Percentiles rank a stretch among this genome's conserved stretches.
phyloP scores from a whole-genome alignment of 2,888 invertebrate species.

The Tromatobia lineatoria region DNA sequence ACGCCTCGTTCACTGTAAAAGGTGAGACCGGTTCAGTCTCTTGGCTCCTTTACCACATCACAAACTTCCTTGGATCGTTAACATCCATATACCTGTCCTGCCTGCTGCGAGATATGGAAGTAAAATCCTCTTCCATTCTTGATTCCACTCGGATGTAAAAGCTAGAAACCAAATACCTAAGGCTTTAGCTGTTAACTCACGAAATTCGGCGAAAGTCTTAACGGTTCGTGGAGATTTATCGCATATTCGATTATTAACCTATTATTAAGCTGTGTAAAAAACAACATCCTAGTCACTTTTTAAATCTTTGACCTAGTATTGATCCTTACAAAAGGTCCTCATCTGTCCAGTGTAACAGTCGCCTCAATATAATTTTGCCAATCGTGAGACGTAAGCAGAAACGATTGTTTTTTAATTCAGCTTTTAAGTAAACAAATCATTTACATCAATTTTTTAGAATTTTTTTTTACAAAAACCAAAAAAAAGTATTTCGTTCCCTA shows the following conservation, averaged over 20 bases:
- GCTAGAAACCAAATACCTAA: neutral
- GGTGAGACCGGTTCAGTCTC: constrained; percentile 26
- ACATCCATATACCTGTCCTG: constrained; percentile 20
- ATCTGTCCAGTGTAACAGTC: too few species aligned
- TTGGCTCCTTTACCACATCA: constrained; percentile 18
- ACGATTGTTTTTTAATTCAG: too few species aligned
- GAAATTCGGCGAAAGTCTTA: neutral
- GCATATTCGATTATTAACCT: neutral
- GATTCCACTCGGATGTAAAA: neutral
- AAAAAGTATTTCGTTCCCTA: neutral
- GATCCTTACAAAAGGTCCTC: too few species aligned
- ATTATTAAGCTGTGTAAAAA: neutral
- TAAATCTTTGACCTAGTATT: too few species aligned
- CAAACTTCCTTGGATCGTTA: constrained; percentile 22
- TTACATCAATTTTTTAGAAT: too few species aligned
- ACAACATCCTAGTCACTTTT: too few species aligned
- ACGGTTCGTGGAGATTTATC: neutral
- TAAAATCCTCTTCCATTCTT: neutral
- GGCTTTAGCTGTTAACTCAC: neutral
- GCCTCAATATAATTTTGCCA: too few species aligned
- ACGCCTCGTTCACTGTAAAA: constrained; percentile 14
- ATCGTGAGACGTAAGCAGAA: too few species aligned
- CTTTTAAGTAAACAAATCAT: too few species aligned
- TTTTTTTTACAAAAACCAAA: too few species aligned
- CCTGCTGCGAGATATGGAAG: neutral